Base-by-base conservation (phyloP, 1,140 invertebrate species). In the Mya arenaria region DNA sequence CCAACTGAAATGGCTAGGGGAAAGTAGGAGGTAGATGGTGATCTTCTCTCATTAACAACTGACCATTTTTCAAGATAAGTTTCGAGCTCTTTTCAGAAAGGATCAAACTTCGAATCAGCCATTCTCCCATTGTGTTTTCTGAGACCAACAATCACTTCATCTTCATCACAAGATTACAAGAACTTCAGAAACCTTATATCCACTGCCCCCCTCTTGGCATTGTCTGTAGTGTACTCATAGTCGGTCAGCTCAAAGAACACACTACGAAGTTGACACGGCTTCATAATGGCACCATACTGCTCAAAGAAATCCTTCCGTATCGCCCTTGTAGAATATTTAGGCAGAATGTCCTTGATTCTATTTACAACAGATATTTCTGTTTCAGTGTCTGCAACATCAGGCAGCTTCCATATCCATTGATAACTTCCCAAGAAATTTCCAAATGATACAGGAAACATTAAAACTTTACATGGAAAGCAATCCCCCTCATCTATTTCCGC, bases 1-100 rank as follows among this genome's bases (percentile, higher is more conserved):
- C n/a, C 1, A 15, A 69, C 10, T 13, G 63, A 71, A 19, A 83
- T 77, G n/a, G 63, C 73, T 30, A 77, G n/a, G 13, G 65, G 82
- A 72, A 83, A 69, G 65, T 83, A 71, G n/a, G n/a, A n/a, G n/a
- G n/a, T n/a, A n/a, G n/a, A n/a, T n/a, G 41, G 36, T 3, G 60
- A n/a, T 48, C 65, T 17, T 1, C 73, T 25, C 37, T 77, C 72
- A 48, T 78, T 36, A 34, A 77, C 82, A 55, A 77, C 68, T 30
- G 25, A 15, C 10, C 10, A 23, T 52, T 83, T 65, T 19, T 83
- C 52, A 23, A 83, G 39, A 44, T 83, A 83, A 10, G 23, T 60
- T 25, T 62, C 19, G 36, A 77, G 72, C 60, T 73, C 71, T 6
- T 56, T 48, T 55, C 71, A 73, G 37, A 58, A 73, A 23, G 71